These are phyloP conservation scores for Takifugu rubripes DNA, from an alignment of 2,797 vertebrate genomes.

Conservation along the genomic window DNA sequence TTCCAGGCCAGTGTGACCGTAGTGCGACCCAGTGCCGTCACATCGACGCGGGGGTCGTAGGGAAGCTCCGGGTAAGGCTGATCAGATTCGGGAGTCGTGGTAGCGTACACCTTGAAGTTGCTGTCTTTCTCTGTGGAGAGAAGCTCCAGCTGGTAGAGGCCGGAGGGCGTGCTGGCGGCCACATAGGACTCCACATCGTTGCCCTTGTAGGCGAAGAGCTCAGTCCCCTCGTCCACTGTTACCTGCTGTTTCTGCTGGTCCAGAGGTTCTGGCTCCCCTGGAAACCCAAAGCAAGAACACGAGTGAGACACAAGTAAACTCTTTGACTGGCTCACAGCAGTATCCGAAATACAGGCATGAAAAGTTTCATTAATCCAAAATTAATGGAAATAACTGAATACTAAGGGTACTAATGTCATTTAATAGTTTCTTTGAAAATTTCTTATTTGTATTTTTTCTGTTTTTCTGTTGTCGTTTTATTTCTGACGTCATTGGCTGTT, in stretches of 20 bases:
- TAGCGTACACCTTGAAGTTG: slow-evolving; percentile 92
- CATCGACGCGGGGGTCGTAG: slow-evolving; percentile 92
- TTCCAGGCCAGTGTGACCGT: slow-evolving; percentile 95
- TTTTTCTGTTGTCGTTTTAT: no score
- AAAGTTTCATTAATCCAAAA: neutral
- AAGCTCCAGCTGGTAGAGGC: slow-evolving; percentile 93
- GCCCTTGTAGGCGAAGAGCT: slow-evolving; percentile 94
- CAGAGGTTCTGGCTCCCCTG: slow-evolving; percentile 90
- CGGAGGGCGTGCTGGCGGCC: slow-evolving; percentile 87
- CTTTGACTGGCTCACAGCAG: neutral
- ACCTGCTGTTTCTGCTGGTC: slow-evolving; percentile 93
- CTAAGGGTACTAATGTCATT: no score
- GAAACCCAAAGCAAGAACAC: slow-evolving; percentile 36
- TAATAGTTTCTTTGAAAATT: no score
- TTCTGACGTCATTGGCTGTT: no score
- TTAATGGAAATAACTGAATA: neutral
- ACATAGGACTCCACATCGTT: slow-evolving; percentile 94
- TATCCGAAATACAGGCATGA: neutral
- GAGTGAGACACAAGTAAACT: slow-evolving; percentile 21
- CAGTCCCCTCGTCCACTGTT: slow-evolving; percentile 81
- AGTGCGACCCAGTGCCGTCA: slow-evolving; percentile 90
- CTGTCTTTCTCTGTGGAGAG: slow-evolving; percentile 98
- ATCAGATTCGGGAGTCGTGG: slow-evolving; percentile 94
- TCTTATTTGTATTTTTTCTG: no score
- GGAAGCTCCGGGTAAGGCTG: slow-evolving; percentile 95